Evolutionary conservation across 2,888 invertebrate genomes (phyloP).

Genomic region (Sinopyrophorus schimmeli): DNA sequence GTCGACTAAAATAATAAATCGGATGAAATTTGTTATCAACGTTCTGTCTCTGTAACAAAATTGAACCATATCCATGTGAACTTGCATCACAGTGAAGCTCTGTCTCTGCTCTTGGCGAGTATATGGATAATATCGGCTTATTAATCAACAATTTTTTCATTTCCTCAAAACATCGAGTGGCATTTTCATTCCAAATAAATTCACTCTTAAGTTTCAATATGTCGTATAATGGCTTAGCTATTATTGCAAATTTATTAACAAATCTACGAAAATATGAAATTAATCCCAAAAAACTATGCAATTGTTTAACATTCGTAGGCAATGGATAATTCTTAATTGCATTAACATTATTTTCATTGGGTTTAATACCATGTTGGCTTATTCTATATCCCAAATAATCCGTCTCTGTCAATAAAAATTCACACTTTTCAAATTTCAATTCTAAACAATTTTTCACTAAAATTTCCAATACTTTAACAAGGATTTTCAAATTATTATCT

Average conservation of each 20-base stretch:
- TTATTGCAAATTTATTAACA: constrained; percentile 29
- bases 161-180: not conserved
- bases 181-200: too few relatives aligned
- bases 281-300: constrained; percentile 4
- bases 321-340: not conserved
- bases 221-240: constrained; percentile 43
- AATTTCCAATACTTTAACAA: too few relatives aligned
- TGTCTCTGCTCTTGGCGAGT: constrained; percentile 6
- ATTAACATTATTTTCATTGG: not conserved
- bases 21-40: constrained; percentile 42
- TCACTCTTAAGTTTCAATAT: constrained; percentile 33
- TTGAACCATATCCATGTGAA: constrained; percentile 41
- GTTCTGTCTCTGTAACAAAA: constrained; percentile 43
- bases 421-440: too few relatives aligned
- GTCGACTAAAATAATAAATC: constrained; percentile 44
- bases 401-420: not conserved
- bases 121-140: constrained; percentile 34
- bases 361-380: constrained; percentile 2
- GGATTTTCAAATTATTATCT: constrained; percentile 2
- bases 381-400: constrained; percentile 3
- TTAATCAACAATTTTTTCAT: constrained; percentile 23
- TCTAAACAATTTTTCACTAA: too few relatives aligned
- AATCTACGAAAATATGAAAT: constrained; percentile 2
- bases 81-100: constrained; percentile 46
- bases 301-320: not conserved